Conservation (phyloP, 2,797 vertebrate genomes). For the Gymnocypris eckloni region DNA sequence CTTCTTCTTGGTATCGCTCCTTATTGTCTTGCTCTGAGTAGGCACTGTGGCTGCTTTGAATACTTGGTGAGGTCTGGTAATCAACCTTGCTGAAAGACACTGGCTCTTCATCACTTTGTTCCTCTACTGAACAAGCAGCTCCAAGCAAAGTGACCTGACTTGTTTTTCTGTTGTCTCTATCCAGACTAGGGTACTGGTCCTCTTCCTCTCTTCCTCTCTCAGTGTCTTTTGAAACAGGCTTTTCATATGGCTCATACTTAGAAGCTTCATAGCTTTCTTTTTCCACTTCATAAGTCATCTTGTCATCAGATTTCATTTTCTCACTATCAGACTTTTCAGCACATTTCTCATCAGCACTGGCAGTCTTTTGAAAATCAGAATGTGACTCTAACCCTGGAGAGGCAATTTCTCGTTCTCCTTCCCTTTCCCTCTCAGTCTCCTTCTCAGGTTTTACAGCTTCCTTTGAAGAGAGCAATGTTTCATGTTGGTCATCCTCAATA, state of each 20-base stretch:
- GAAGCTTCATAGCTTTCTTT: conserved; percentile 66
- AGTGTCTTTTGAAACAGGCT: conserved; percentile 72
- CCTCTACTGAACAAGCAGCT: conserved; percentile 69
- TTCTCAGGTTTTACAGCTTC: conserved; percentile 63
- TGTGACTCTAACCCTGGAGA: conserved; percentile 73
- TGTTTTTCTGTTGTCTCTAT: conserved; percentile 72
- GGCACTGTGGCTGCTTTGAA: conserved; percentile 68
- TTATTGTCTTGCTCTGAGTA: conserved; percentile 72
- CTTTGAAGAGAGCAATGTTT: conserved; percentile 53
- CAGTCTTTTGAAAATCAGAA: conserved; percentile 69
- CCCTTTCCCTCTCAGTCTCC: conserved; percentile 77
- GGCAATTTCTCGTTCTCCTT: conserved; percentile 72
- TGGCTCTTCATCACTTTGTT: conserved; percentile 78
- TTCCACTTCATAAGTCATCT: conserved; percentile 63
- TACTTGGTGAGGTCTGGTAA: conserved; percentile 71
- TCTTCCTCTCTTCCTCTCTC: conserved; percentile 66
- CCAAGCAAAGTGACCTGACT: conserved; percentile 69
- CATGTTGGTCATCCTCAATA: conserved; percentile 62
- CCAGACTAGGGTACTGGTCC: conserved; percentile 63
- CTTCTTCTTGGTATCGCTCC: conserved; percentile 77
- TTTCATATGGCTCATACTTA: conserved; percentile 83
- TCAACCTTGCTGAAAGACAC: conserved; percentile 73
- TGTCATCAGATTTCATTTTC: conserved; percentile 49
- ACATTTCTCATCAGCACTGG: conserved; percentile 48
- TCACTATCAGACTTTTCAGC: conserved; percentile 50